These are phyloP conservation scores for Spea hammondii DNA, from an alignment of 2,797 vertebrate species.

Conservation along the genomic window DNA sequence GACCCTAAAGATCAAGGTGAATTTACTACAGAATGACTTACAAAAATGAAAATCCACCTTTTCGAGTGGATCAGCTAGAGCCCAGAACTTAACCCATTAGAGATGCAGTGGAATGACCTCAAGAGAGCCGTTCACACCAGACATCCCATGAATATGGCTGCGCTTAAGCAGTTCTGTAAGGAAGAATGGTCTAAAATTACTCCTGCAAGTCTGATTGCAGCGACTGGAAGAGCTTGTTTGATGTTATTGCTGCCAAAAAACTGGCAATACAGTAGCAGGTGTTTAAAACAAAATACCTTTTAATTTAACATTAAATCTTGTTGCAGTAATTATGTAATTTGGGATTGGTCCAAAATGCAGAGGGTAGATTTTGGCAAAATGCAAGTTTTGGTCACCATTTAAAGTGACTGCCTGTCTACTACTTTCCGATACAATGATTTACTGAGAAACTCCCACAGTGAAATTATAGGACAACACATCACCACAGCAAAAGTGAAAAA, in stretches of 20 bases:
- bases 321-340: neutral
- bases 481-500: conserved; percentile 40
- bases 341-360: neutral
- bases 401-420: neutral
- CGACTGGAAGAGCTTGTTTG: too few relatives aligned
- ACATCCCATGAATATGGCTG: too few relatives aligned
- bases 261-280: neutral
- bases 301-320: neutral
- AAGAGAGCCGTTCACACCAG: too few relatives aligned
- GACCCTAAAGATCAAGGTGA: too few relatives aligned
- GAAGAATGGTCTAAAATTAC: too few relatives aligned
- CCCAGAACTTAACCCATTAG: too few relatives aligned
- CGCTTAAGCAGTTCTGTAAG: too few relatives aligned
- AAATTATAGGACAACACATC: conserved; percentile 66
- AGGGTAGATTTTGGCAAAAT: neutral
- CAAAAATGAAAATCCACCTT: too few relatives aligned
- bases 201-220: too few relatives aligned
- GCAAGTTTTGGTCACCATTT: neutral
- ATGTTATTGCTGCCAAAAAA: neutral
- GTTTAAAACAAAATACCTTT: neutral
- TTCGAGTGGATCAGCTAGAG: too few relatives aligned
- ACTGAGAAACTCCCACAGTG: conserved; percentile 19
- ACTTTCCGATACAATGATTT: neutral
- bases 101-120: too few relatives aligned
- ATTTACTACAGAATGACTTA: too few relatives aligned